These are phyloP conservation scores for Trichogramma evanescens DNA, from an alignment of 2,888 invertebrate species.

Conservation along the genomic window DNA sequence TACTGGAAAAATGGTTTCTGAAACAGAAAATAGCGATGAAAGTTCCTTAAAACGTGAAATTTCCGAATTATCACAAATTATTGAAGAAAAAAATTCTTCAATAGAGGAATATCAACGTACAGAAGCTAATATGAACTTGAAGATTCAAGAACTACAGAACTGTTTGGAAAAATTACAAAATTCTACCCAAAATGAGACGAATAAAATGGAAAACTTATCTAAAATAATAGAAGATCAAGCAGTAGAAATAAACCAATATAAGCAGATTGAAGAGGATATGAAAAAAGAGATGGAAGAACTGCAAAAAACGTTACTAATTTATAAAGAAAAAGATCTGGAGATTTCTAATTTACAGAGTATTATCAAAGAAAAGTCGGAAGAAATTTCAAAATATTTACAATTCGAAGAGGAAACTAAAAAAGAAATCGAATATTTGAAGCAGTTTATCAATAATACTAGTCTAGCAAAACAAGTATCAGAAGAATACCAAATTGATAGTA, in stretches of 20 bases:
- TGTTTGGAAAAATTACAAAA: not conserved
- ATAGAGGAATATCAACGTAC: conserved; percentile 1
- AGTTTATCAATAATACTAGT: too few species aligned
- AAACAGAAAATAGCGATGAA: not conserved
- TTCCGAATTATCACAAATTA: conserved; percentile 2
- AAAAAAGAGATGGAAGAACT: conserved; percentile 14
- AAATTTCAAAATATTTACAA: not conserved
- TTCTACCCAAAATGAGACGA: not conserved
- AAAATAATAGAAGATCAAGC: not conserved
- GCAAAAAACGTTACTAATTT: conserved; percentile 6
- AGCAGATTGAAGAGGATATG: conserved; percentile 16
- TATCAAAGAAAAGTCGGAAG: not conserved
- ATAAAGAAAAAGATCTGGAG: not conserved
- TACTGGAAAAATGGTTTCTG: conserved; percentile 5
- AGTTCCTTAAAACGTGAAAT: conserved; percentile 2
- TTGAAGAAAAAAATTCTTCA: not conserved
- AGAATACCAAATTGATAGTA: not conserved
- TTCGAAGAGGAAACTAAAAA: not conserved
- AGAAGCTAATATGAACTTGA: conserved; percentile 7
- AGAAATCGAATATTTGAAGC: not conserved
- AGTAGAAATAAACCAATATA: conserved; percentile 11
- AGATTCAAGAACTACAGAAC: conserved; percentile 6
- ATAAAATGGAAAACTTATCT: not conserved
- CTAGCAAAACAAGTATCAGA: not conserved
- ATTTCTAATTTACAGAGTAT: not conserved